Percentiles rank a stretch among this genome's conserved stretches.
Conservation (phyloP, 35 echinoderm and acorn worm genomes). For the Chiridota heheva region DNA sequence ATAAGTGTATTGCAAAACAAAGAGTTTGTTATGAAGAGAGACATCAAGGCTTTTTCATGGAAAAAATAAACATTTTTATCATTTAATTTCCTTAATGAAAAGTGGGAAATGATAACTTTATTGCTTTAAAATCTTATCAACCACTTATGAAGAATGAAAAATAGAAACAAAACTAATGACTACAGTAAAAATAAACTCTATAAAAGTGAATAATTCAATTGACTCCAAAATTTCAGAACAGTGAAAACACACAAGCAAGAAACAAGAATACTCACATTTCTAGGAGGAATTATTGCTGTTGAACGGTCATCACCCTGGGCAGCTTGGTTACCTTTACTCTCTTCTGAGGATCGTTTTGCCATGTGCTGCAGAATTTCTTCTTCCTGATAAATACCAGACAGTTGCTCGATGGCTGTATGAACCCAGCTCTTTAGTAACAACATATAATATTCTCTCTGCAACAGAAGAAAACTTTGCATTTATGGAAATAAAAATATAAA, state of each 20-base stretch:
- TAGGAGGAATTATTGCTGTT: background rate
- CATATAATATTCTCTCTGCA: slow-evolving; percentile 80
- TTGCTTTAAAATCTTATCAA: no score
- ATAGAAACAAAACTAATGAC: no score
- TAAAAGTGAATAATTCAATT: no score
- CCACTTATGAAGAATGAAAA: no score
- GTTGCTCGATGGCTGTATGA: slow-evolving; percentile 64
- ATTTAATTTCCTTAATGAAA: no score
- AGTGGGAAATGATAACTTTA: no score
- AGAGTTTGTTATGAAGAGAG: no score
- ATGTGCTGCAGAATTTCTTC: slow-evolving; percentile 84
- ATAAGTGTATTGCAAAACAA: no score
- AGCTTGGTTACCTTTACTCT: slow-evolving; percentile 11
- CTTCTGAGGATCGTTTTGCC: slow-evolving; percentile 54
- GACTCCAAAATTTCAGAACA: background rate
- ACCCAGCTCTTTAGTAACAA: slow-evolving; percentile 79
- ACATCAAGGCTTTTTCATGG: no score
- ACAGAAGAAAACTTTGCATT: background rate
- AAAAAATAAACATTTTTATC: no score
- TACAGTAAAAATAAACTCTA: no score
- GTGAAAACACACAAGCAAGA: background rate
- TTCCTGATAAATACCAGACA: slow-evolving; percentile 74
- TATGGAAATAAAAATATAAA: background rate
- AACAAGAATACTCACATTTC: slow-evolving; percentile 26
- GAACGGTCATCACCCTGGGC: slow-evolving; percentile 8